These are phyloP conservation scores for Drosophila borborema DNA, from an alignment of 2,888 invertebrate genomes.

Conservation along the genomic window DNA sequence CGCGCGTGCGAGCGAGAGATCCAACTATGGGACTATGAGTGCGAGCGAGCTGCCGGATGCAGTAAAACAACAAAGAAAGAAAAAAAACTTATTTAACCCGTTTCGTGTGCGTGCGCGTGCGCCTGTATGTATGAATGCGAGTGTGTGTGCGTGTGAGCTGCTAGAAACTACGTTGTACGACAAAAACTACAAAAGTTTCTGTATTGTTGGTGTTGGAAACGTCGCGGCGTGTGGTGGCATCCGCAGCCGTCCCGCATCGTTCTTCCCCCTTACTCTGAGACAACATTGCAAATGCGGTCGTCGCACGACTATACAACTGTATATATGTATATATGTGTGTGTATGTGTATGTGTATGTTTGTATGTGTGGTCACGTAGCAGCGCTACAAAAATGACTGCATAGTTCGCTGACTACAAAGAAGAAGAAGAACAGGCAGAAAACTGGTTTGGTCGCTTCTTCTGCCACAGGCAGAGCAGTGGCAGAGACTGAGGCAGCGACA, in stretches of 20 bases:
- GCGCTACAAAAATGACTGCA: constrained; percentile 69
- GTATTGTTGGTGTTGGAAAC: constrained; percentile 22
- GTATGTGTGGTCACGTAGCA: constrained; percentile 68
- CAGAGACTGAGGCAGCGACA: constrained; percentile 17
- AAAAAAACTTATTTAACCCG: constrained; percentile 67
- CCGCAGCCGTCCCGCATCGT: constrained; percentile 34
- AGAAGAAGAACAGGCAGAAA: constrained; percentile 43
- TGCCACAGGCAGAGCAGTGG: constrained; percentile 11
- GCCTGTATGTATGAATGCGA: constrained; percentile 24
- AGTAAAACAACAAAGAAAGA: constrained; percentile 39
- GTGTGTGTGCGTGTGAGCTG: constrained; percentile 36
- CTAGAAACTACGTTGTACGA: constrained; percentile 64
- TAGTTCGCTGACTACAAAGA: constrained; percentile 54
- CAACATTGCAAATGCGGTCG: constrained; percentile 70
- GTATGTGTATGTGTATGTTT: constrained; percentile 1
- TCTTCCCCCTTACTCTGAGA: constrained; percentile 1
- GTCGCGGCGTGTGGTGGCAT: constrained; percentile 73
- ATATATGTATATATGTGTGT: neutral
- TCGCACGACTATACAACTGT: constrained; percentile 44
- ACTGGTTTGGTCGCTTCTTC: constrained; percentile 56
- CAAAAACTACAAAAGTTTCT: constrained; percentile 70
- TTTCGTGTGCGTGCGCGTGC: constrained; percentile 75
- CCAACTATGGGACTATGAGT: constrained; percentile 12
- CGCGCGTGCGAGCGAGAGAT: constrained; percentile 57
- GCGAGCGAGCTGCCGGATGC: constrained; percentile 55